Evolutionary conservation across 2,797 vertebrate genomes (phyloP).

Genomic region (Mallotus villosus): DNA sequence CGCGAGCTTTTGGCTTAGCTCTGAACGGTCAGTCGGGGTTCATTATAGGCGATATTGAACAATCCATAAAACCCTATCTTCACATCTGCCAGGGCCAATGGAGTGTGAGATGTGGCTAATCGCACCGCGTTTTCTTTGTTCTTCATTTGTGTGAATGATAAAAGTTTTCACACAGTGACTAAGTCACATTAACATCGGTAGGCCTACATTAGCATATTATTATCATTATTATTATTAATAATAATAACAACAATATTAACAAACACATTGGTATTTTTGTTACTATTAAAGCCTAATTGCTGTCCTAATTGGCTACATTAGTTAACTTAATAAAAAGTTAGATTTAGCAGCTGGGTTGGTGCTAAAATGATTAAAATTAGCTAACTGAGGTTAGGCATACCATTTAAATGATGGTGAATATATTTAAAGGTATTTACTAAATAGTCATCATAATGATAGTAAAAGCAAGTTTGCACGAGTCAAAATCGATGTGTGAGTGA

Average conservation of each 20-base stretch:
- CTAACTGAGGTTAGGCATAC: background rate
- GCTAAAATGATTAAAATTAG: background rate
- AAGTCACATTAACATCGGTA: background rate
- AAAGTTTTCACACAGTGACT: background rate
- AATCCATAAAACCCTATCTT: conserved; percentile 99
- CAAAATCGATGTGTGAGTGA: too few relatives aligned
- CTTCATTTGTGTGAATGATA: conserved; percentile 59
- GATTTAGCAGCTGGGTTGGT: background rate
- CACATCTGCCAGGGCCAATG: conserved; percentile 96
- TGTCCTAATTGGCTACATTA: conserved; percentile 17
- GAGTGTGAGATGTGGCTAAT: conserved; percentile 90
- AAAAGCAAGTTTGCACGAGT: too few relatives aligned
- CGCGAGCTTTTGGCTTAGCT: conserved; percentile 85
- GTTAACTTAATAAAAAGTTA: background rate
- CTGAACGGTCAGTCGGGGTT: conserved; percentile 94
- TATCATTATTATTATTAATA: conserved; percentile 10
- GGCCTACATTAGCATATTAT: background rate
- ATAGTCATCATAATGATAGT: too few relatives aligned
- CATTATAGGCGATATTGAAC: conserved; percentile 95
- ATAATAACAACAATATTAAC: conserved; percentile 7
- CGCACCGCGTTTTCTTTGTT: conserved; percentile 75
- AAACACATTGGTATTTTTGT: background rate
- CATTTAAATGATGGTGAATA: background rate
- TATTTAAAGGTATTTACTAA: too few relatives aligned
- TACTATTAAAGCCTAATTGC: conserved; percentile 25